Evolutionary conservation across 2,888 invertebrate species (phyloP).

Genomic region (Melanchra persicariae): DNA sequence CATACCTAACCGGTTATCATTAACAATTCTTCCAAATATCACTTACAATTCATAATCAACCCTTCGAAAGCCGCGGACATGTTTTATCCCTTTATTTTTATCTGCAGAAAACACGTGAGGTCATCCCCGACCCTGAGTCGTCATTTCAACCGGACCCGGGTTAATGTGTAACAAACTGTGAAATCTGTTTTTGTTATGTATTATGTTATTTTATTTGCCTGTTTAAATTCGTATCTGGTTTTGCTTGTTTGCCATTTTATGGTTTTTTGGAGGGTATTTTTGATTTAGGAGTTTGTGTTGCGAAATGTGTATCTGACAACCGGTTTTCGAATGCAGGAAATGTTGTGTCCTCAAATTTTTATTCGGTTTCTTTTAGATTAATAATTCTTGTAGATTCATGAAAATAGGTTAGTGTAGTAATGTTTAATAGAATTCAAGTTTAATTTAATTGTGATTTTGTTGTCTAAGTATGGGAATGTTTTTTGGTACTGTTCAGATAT

Average conservation of each 20-base stretch:
- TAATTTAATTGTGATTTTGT: no score
- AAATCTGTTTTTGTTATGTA: constrained; percentile 50
- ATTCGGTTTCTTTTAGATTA: not conserved
- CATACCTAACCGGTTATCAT: constrained; percentile 28
- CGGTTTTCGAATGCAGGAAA: not conserved
- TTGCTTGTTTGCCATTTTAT: constrained; percentile 30
- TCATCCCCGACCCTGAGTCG: constrained; percentile 22
- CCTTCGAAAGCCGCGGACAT: constrained; percentile 40
- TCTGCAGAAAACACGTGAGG: constrained; percentile 48
- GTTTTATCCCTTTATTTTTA: constrained; percentile 58
- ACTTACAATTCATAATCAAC: constrained; percentile 46
- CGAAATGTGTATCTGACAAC: not conserved
- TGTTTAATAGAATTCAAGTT: no score
- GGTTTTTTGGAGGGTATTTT: constrained; percentile 26
- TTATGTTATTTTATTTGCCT: constrained; percentile 39
- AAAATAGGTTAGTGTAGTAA: no score
- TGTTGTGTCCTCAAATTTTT: not conserved
- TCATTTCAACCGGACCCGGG: constrained; percentile 17
- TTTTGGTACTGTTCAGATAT: not conserved
- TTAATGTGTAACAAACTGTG: constrained; percentile 50
- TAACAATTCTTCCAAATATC: constrained; percentile 24
- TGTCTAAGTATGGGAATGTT: no score
- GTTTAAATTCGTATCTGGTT: constrained; percentile 45
- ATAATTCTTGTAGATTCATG: no score
- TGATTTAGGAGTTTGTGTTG: constrained; percentile 35